Percentiles rank a stretch among this genome's conserved stretches.
Evolutionary conservation across 2,797 vertebrate species (phyloP).

Genomic region (Masticophis lateralis): DNA sequence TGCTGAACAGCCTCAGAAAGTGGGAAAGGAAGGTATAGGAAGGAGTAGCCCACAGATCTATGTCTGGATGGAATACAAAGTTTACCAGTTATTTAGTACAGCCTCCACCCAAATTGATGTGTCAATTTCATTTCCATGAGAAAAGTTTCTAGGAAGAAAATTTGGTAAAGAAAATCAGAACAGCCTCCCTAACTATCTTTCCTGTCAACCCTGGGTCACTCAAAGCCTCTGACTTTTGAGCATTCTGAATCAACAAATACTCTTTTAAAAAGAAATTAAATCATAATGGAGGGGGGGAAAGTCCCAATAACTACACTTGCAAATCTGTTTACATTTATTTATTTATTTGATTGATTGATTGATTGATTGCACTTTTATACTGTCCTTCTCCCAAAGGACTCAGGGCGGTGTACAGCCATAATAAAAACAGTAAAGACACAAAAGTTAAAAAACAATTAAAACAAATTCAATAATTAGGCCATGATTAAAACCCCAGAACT

Average conservation of each 20-base stretch:
- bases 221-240: not conserved
- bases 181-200: not conserved
- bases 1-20: not conserved
- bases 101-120: not conserved
- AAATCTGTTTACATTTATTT: slow-evolving; percentile 46
- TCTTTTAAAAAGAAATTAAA: slow-evolving; percentile 50
- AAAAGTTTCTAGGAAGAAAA: not conserved
- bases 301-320: slow-evolving; percentile 55
- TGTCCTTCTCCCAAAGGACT: no score
- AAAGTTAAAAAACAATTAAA: no score
- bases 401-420: no score
- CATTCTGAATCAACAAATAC: not conserved
- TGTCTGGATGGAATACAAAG: not conserved
- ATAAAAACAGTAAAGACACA: no score
- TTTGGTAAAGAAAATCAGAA: not conserved
- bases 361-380: no score
- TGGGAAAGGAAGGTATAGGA: not conserved
- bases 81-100: not conserved
- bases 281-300: not conserved
- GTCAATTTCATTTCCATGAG: not conserved
- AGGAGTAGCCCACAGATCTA: not conserved
- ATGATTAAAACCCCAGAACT: no score
- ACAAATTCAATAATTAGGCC: no score
- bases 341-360: no score
- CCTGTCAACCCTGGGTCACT: not conserved